These are phyloP conservation scores for Parasteatoda tepidariorum DNA, from an alignment of 1,140 invertebrate genomes.

Conservation along the genomic window DNA sequence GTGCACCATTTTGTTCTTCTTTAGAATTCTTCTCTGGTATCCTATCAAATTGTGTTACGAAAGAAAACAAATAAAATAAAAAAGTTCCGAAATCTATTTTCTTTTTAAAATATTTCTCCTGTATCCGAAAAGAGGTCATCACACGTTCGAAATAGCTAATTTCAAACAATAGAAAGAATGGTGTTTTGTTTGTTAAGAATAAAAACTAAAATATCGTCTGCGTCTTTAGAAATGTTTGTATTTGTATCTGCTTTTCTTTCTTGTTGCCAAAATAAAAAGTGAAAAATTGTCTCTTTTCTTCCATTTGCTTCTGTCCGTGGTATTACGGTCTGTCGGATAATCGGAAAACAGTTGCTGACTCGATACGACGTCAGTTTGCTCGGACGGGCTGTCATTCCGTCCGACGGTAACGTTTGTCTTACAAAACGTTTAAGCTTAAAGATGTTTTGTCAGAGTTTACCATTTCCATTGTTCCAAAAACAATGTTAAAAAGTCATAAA, in stretches of 20 bases:
- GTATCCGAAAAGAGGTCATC: not conserved
- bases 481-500: too few relatives aligned
- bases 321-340: constrained; percentile 7
- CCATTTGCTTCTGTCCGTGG: not conserved
- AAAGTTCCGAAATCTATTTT: not conserved
- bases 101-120: not conserved
- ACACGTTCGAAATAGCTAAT: not conserved
- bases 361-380: constrained; percentile 2
- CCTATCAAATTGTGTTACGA: not conserved
- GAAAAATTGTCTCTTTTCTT: constrained; percentile 1
- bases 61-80: not conserved
- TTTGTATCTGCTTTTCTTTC: not conserved
- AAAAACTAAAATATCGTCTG: not conserved
- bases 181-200: not conserved
- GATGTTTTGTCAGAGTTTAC: not conserved
- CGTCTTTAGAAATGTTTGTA: not conserved
- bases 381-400: not conserved
- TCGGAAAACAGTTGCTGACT: constrained; percentile 41
- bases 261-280: not conserved
- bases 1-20: not conserved
- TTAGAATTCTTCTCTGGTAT: not conserved
- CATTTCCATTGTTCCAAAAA: too few relatives aligned
- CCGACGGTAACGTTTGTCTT: constrained; percentile 1
- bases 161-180: not conserved
- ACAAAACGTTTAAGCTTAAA: not conserved